These are phyloP conservation scores for Paraescarpia echinospica DNA, from an alignment of 1,140 invertebrate genomes.

Conservation along the genomic window DNA sequence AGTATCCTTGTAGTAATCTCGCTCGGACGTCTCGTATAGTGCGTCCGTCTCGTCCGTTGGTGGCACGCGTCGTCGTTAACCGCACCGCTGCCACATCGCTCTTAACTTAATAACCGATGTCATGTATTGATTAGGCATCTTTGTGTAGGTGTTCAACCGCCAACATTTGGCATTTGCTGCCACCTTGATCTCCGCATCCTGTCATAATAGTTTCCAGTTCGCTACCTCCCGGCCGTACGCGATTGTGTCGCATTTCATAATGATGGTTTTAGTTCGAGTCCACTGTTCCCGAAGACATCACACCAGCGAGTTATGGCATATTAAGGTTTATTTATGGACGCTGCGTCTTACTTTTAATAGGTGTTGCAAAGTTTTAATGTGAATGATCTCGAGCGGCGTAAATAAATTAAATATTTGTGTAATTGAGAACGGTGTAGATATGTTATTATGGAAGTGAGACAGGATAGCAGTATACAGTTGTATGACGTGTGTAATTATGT, in stretches of 20 bases:
- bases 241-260: neutral
- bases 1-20: too few relatives aligned
- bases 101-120: neutral
- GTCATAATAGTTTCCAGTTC: neutral
- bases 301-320: neutral
- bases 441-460: neutral
- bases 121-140: neutral
- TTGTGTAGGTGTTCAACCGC: neutral
- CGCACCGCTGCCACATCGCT: neutral
- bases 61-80: neutral
- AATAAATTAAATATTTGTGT: neutral
- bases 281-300: neutral
- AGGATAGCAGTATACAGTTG: neutral
- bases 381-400: neutral
- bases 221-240: neutral
- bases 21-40: neutral
- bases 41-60: neutral
- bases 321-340: neutral
- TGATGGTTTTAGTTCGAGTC: neutral
- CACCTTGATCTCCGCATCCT: neutral
- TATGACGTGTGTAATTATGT: neutral
- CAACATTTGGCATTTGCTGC: neutral
- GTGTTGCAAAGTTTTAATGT: neutral
- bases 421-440: neutral
- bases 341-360: neutral